Percentiles rank a stretch among this genome's conserved stretches.
These are phyloP conservation scores for Odontocolon sp. DNA, from an alignment of 2,888 invertebrate genomes.

Conservation along the genomic window DNA sequence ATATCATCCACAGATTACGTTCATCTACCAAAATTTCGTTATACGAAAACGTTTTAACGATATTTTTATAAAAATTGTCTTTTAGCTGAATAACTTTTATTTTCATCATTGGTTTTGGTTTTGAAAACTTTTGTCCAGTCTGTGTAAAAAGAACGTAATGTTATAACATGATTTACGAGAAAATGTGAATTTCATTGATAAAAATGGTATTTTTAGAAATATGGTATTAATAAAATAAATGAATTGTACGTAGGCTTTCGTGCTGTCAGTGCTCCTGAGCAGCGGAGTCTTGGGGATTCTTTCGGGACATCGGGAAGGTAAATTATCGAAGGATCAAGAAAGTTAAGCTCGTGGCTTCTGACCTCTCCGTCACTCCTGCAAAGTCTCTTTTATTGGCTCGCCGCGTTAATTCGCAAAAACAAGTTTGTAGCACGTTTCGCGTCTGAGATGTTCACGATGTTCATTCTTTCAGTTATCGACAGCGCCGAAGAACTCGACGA, in stretches of 20 bases:
- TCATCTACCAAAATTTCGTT: too few relatives aligned
- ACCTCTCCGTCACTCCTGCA: not conserved
- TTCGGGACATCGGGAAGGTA: slow-evolving; percentile 48
- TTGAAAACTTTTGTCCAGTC: too few relatives aligned
- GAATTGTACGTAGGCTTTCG: slow-evolving; percentile 15
- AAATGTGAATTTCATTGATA: too few relatives aligned
- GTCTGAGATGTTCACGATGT: not conserved
- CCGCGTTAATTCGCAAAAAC: slow-evolving; percentile 29
- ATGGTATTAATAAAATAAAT: slow-evolving; percentile 14
- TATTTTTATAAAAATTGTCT: too few relatives aligned
- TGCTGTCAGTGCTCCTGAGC: slow-evolving; percentile 39
- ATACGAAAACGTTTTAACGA: too few relatives aligned
- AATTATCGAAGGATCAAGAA: slow-evolving; percentile 48
- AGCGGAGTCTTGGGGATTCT: slow-evolving; percentile 37
- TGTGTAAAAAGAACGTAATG: too few relatives aligned
- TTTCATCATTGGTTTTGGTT: not conserved
- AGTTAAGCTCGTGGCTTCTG: not conserved
- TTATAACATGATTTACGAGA: too few relatives aligned
- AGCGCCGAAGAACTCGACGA: slow-evolving; percentile 14
- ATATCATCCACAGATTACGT: too few relatives aligned
- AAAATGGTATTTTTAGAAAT: too few relatives aligned
- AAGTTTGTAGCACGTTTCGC: slow-evolving; percentile 34
- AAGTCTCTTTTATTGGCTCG: slow-evolving; percentile 11
- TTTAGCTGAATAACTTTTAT: too few relatives aligned
- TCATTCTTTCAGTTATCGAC: slow-evolving; percentile 7